A percentile compares a stretch with the other conserved stretches of the same genome.
Evolutionary conservation across 2,113 vertebrate genomes (phyloP).

Genomic region (Eublepharis macularius): DNA sequence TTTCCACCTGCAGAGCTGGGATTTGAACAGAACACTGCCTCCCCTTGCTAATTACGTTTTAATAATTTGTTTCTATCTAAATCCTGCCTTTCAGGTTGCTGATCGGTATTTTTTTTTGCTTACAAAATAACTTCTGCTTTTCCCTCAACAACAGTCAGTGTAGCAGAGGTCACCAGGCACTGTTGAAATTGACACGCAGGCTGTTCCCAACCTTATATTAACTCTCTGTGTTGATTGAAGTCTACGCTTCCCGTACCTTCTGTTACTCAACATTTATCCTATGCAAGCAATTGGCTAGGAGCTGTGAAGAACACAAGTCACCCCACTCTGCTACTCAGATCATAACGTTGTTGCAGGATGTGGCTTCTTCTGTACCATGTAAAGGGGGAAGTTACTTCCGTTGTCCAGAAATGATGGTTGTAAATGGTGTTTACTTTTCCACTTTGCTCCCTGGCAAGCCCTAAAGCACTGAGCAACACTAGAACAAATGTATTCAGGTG

Average conservation of each 20-base stretch:
- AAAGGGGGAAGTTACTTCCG: not conserved
- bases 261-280: not conserved
- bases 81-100: constrained; percentile 55
- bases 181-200: constrained; percentile 55
- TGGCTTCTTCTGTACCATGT: not conserved
- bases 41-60: constrained; percentile 62
- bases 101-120: constrained; percentile 41
- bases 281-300: not conserved
- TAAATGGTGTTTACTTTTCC: fast-evolving
- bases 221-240: not conserved
- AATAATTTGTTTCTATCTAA: constrained; percentile 68
- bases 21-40: constrained; percentile 46
- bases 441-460: not conserved
- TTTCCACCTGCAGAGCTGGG: constrained; percentile 55
- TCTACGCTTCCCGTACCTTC: not conserved
- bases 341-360: not conserved
- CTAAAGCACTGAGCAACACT: constrained; percentile 19
- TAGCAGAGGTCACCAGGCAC: constrained; percentile 36
- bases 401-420: too few relatives aligned
- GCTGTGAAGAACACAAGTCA: constrained; percentile 5
- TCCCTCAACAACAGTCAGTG: constrained; percentile 29
- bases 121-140: constrained; percentile 61
- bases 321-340: not conserved
- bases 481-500: not conserved
- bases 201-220: constrained; percentile 31